Evolutionary conservation across 2,113 vertebrate genomes (phyloP).

Genomic region (Otis tarda): DNA sequence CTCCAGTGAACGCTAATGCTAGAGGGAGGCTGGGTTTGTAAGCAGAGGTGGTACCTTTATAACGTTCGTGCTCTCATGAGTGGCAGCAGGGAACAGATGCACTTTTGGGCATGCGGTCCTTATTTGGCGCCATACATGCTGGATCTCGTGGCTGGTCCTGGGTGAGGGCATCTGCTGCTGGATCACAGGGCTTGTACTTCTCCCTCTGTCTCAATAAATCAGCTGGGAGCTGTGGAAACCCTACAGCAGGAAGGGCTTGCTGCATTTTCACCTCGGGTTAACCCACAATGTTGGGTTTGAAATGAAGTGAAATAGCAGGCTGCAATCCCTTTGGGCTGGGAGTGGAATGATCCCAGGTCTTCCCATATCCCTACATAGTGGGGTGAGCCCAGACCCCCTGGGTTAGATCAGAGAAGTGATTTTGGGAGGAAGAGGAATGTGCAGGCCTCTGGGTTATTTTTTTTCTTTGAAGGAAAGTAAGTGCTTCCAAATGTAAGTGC

Average conservation of each 20-base stretch:
- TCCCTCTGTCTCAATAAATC: neutral
- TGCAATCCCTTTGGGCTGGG: neutral
- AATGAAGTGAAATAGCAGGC: neutral
- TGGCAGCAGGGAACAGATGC: neutral
- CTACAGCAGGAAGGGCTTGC: neutral
- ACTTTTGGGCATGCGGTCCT: neutral
- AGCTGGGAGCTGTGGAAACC: neutral
- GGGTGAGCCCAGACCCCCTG: neutral
- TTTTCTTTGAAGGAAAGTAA: constrained; percentile 34
- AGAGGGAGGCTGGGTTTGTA: neutral
- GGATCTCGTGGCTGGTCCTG: neutral
- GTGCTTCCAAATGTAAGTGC: constrained; percentile 46
- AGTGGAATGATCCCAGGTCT: neutral
- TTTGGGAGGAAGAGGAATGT: constrained; percentile 26
- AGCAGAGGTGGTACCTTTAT: neutral
- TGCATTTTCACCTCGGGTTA: neutral
- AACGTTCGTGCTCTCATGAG: neutral
- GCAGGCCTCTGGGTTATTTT: constrained; percentile 25
- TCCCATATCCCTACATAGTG: neutral
- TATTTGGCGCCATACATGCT: neutral
- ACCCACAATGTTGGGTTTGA: neutral
- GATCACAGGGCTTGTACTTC: neutral
- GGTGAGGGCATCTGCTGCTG: neutral
- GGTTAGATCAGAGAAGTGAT: constrained; percentile 13
- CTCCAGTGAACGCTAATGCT: neutral